These are phyloP conservation scores for Cheilosia variabilis DNA, from an alignment of 2,888 invertebrate genomes.

Conservation along the genomic window DNA sequence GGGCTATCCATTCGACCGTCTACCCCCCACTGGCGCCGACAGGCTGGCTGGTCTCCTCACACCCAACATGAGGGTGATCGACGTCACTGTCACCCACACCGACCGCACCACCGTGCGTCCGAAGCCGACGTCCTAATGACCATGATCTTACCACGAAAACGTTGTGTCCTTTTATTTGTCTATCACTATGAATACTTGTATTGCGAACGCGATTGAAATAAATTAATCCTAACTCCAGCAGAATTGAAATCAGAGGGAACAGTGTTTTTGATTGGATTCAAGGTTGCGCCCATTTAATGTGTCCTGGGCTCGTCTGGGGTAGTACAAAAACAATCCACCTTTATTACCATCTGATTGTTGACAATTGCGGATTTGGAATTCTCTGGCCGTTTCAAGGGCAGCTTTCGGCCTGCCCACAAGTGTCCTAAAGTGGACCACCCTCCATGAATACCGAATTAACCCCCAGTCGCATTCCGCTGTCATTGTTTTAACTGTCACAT, in stretches of 20 bases:
- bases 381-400: no score
- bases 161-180: slow-evolving; percentile 20
- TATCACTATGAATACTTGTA: slow-evolving; percentile 11
- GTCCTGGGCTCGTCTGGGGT: no score
- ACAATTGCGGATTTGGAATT: no score
- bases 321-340: no score
- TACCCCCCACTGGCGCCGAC: slow-evolving; percentile 85
- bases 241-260: slow-evolving; percentile 20
- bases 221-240: slow-evolving; percentile 42
- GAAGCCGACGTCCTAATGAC: not conserved
- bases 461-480: slow-evolving; percentile 40
- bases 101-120: slow-evolving; percentile 82
- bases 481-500: slow-evolving; percentile 25
- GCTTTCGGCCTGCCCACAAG: no score
- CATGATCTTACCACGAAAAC: not conserved
- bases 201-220: slow-evolving; percentile 66
- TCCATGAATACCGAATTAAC: slow-evolving; percentile 4
- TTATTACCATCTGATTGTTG: no score
- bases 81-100: slow-evolving; percentile 85
- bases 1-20: slow-evolving; percentile 94
- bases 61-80: slow-evolving; percentile 87
- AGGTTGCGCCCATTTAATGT: no score
- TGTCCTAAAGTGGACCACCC: no score
- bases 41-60: slow-evolving; percentile 87
- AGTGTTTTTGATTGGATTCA: no score